These are phyloP conservation scores for Periophthalmus modestus DNA, from an alignment of 2,113 vertebrate genomes.

Conservation along the genomic window DNA sequence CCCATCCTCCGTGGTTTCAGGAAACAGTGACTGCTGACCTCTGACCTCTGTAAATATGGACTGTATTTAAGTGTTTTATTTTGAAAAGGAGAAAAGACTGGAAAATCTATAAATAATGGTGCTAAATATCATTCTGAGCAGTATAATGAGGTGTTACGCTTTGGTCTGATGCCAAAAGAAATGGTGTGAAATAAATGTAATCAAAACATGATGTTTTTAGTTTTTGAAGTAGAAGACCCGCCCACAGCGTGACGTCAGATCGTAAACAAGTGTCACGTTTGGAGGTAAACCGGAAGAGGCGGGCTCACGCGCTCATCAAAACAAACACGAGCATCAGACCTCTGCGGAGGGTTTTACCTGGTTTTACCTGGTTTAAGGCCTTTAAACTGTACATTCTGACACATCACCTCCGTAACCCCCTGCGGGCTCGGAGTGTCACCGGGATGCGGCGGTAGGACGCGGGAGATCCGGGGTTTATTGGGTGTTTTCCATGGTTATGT, in stretches of 20 bases:
- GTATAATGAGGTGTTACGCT: background rate
- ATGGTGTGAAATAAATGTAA: background rate
- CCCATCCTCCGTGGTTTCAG: conserved; percentile 93
- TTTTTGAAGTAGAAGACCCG: no score
- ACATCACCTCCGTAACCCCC: no score
- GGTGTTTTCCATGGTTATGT: background rate
- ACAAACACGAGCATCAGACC: conserved; percentile 30
- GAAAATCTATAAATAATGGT: background rate
- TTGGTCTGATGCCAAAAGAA: background rate
- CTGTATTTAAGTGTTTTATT: conserved; percentile 4
- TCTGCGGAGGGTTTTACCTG: no score
- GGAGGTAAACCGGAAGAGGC: conserved; percentile 33
- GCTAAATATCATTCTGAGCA: background rate
- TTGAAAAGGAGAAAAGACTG: background rate
- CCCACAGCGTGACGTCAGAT: conserved; percentile 15
- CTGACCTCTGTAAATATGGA: conserved; percentile 8
- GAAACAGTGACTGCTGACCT: conserved; percentile 75
- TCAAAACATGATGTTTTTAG: background rate
- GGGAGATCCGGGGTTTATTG: background rate
- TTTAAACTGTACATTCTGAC: no score
- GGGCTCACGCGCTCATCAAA: conserved; percentile 16
- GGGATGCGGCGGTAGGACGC: background rate
- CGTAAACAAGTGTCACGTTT: conserved; percentile 48
- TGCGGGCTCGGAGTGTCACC: background rate
- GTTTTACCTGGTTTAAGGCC: background rate